These are phyloP conservation scores for Notolabrus celidotus DNA, from an alignment of 2,797 vertebrate genomes.

Conservation along the genomic window DNA sequence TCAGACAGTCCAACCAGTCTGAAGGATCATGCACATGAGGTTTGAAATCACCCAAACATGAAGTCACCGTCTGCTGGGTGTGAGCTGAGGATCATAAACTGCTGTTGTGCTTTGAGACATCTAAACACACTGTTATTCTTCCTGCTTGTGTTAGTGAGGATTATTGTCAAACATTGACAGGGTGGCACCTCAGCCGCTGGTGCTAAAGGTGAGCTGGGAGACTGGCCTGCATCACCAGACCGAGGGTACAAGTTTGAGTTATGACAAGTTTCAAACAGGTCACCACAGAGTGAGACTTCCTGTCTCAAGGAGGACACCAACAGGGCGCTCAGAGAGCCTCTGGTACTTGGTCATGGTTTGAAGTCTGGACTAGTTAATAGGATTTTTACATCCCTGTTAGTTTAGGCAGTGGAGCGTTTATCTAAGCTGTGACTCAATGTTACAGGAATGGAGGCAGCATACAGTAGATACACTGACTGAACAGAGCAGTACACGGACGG, in stretches of 20 bases:
- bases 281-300: background rate
- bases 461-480: background rate
- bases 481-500: background rate
- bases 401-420: conserved; percentile 5
- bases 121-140: no score
- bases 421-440: conserved; percentile 13
- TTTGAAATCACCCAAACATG: background rate
- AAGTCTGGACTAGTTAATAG: conserved; percentile 29
- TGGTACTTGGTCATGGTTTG: conserved; percentile 17
- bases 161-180: background rate
- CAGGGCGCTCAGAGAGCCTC: background rate
- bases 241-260: background rate
- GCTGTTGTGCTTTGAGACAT: background rate
- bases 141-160: background rate
- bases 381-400: conserved; percentile 29
- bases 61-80: background rate
- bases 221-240: background rate
- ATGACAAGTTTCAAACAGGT: background rate
- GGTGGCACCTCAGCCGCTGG: background rate
- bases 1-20: background rate
- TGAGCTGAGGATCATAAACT: background rate
- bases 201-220: background rate
- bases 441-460: conserved; percentile 1
- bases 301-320: background rate
- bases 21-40: conserved; percentile 8